Base-by-base conservation (phyloP, 2,113 vertebrate genomes). In the Erpornis zantholeuca region DNA sequence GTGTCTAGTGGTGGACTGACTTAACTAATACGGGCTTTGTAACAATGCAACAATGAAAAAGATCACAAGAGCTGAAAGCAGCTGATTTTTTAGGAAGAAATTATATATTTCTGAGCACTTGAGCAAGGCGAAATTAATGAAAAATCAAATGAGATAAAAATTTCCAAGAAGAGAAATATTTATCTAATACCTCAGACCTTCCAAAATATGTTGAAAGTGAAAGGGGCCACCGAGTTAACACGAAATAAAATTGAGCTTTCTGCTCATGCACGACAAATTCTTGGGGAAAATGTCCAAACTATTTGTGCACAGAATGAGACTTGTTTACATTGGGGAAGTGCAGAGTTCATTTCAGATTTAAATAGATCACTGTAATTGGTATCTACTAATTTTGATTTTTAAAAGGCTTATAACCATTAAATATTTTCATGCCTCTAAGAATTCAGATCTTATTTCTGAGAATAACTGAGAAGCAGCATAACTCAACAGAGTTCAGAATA, bases 51-150 rank as follows among this genome's bases (percentile, higher is more conserved):
- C 10, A n/a, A 35, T 5, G 25, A 25, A 54, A 91, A 82, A 14
- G 13, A 85, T 64, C 64, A 53, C 68, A 77, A 40, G n/a, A 88
- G 56, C 5, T 42, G 40, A 75, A 88, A 97, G n/a, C 28, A 33
- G 4, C 65, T 68, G 35, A 88, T 87, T 92, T 90, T 79, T 87
- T 42, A 33, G 33, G 90, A 60, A 83, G 76, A 50, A 88, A 50
- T 25, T 11, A 20, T 1, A 59, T 3, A 31, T 53, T 70, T 78
- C 81, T 38, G 36, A 91, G 59, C 33, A 40, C 49, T 79, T 93
- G 65, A 86, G 68, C 68, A 91, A 82, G 64, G 45, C 96, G 90
- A 96, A 92, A 94, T 9, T 23, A 92, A 96, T 66, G 61, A 86
- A 96, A 94, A 97, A 80, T 36, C 47, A 68, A 65, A 54, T 84